phyloP scores from a whole-genome alignment of 2,888 invertebrate species.

The Trachelus stipa region DNA sequence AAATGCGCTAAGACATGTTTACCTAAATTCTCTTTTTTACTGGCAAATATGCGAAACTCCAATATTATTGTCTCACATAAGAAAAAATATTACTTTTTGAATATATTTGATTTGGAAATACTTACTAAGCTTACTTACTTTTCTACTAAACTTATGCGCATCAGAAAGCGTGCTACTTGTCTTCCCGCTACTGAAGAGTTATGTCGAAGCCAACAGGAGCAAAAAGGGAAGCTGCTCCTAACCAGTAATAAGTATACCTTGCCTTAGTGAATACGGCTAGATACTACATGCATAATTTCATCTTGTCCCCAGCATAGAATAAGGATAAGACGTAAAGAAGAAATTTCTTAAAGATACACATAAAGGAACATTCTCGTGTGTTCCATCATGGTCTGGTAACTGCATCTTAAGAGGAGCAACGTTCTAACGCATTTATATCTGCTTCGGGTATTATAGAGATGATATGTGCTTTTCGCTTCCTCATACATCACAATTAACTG shows the following conservation, averaged over 20 bases:
- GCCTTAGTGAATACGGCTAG: background rate
- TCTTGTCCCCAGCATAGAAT: background rate
- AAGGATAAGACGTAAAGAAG: background rate
- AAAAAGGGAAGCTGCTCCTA: background rate
- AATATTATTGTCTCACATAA: background rate
- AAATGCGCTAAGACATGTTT: background rate
- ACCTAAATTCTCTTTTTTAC: background rate
- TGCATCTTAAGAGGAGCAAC: background rate
- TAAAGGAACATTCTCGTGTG: background rate
- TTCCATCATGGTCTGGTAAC: background rate
- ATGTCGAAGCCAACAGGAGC: background rate
- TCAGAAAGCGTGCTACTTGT: background rate
- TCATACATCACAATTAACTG: slow-evolving; percentile 1
- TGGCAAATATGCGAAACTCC: background rate
- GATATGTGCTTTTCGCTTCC: background rate
- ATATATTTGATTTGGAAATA: no score
- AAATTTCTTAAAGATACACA: background rate
- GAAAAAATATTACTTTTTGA: background rate
- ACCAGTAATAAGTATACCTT: background rate
- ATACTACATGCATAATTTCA: background rate
- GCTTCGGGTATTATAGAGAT: background rate
- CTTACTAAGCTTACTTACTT: no score
- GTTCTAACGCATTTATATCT: background rate
- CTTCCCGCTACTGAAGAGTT: background rate
- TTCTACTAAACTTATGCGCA: no score